Base-by-base conservation (phyloP, 1,140 invertebrate genomes). In the Microplitis demolitor region DNA sequence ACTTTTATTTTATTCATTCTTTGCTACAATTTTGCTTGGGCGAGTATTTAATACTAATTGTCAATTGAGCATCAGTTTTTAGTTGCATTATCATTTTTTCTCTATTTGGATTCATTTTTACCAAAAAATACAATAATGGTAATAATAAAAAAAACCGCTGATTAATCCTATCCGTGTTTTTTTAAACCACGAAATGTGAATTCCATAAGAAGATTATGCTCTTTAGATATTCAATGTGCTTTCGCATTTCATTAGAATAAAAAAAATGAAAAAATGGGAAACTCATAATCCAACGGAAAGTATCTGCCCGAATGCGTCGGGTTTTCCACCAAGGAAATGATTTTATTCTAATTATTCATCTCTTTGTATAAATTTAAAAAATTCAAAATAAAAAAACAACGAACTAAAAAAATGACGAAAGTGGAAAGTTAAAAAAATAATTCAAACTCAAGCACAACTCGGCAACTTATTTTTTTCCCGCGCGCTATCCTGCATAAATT, bases 401-500 rank as follows among this genome's bases (percentile, higher is more conserved):
- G 53, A 45, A 45, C 39, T 8, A 5, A 54, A 50, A 53, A 14
- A 67, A 13, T 53, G 31, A 14, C n/a, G n/a, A 67, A 53, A 67
- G 50, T 33, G 45, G 54, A 67, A 13, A 67, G 53, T 67, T 50
- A 67, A 53, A 39, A 45, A 54, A 67, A 54, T 67, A 53, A 67
- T 50, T 24, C 14, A 50, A 24, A 67, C 33, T 53, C 11, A 31
- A 53, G 53, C 66, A 24, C 14, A n/a, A 14, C 63, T 62, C 14
- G 16, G 14, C 8, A 33, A 14, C 4, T 16, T 34, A 24, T 24
- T 51, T 51, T 37, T 51, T 16, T 9, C 39, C n/a, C 13, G 51
- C 16, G 50, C 34, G 54, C 34, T 67, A 50, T 4, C 33, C 66
- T 39, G 66, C 66, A 67, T 67, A 67, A 67, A 67, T 67, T 67